Percentiles rank a stretch among this genome's conserved stretches.
Conservation (phyloP, 2,797 vertebrate species). For the Acanthiza pusilla region DNA sequence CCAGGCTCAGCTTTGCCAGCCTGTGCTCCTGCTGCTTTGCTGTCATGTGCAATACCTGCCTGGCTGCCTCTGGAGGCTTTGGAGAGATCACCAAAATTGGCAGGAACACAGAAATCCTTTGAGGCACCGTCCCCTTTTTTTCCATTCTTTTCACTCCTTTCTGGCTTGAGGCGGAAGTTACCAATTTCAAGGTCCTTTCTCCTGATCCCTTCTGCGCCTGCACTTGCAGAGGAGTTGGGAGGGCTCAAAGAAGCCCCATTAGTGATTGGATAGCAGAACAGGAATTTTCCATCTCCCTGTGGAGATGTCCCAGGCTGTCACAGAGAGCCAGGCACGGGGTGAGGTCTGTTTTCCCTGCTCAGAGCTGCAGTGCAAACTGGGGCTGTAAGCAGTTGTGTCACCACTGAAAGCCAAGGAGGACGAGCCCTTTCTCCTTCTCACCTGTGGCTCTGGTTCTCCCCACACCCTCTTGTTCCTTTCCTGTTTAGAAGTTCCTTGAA, state of each 20-base stretch:
- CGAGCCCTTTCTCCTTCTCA: background rate
- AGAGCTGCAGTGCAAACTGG: background rate
- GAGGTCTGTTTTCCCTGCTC: background rate
- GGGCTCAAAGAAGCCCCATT: background rate
- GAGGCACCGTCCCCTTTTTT: background rate
- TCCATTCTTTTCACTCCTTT: background rate
- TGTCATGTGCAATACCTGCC: background rate
- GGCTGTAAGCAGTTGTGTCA: constrained; percentile 53
- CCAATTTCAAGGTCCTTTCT: background rate
- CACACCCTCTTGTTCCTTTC: background rate
- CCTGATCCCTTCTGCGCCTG: background rate
- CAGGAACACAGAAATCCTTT: background rate
- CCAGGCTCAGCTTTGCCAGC: background rate
- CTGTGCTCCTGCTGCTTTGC: background rate
- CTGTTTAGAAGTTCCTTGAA: background rate
- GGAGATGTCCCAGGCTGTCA: background rate
- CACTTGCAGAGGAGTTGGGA: background rate
- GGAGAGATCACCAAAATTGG: background rate
- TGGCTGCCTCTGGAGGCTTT: background rate
- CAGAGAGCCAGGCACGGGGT: background rate
- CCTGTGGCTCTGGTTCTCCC: background rate
- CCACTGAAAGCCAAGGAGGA: constrained; percentile 6
- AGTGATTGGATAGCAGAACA: background rate
- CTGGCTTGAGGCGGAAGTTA: background rate
- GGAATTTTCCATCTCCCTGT: background rate